These are phyloP conservation scores for Lophius americanus DNA, from an alignment of 2,797 vertebrate species.

Conservation along the genomic window DNA sequence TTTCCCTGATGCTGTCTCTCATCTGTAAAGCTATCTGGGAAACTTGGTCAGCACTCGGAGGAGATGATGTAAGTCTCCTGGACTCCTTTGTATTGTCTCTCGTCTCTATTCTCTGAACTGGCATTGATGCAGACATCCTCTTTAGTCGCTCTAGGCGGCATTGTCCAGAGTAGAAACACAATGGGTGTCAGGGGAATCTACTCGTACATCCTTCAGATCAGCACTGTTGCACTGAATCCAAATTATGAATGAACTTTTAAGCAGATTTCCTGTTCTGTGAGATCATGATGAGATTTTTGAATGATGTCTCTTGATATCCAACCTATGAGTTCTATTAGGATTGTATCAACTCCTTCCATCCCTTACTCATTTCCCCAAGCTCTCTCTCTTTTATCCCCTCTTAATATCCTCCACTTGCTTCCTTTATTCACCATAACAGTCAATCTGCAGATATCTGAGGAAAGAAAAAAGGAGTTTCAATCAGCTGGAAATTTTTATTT, in stretches of 20 bases:
- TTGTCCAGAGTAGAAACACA: constrained; percentile 58
- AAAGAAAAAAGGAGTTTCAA: constrained; percentile 31
- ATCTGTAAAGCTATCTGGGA: constrained; percentile 43
- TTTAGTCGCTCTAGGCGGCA: constrained; percentile 43
- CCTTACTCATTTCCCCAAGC: constrained; percentile 36
- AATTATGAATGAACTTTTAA: constrained; percentile 32
- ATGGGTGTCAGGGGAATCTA: constrained; percentile 47
- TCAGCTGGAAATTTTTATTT: constrained; percentile 21
- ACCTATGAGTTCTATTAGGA: constrained; percentile 47
- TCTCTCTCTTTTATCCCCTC: constrained; percentile 26
- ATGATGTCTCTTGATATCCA: constrained; percentile 52
- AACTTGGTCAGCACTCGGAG: constrained; percentile 24
- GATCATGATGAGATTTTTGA: constrained; percentile 48
- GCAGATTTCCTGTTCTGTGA: constrained; percentile 39
- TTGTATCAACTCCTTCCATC: constrained; percentile 45
- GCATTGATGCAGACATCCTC: constrained; percentile 60
- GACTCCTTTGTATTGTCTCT: constrained; percentile 41
- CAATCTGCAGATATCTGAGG: constrained; percentile 27
- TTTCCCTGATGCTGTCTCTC: constrained; percentile 38
- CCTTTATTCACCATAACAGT: constrained; percentile 4
- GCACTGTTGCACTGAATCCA: constrained; percentile 26
- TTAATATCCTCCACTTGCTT: constrained; percentile 17
- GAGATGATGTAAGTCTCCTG: constrained; percentile 37
- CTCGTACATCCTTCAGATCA: constrained; percentile 50
- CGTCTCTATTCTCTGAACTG: constrained; percentile 37